phyloP scores from a whole-genome alignment of 2,888 invertebrate genomes.

The Hyppa rectilinea region DNA sequence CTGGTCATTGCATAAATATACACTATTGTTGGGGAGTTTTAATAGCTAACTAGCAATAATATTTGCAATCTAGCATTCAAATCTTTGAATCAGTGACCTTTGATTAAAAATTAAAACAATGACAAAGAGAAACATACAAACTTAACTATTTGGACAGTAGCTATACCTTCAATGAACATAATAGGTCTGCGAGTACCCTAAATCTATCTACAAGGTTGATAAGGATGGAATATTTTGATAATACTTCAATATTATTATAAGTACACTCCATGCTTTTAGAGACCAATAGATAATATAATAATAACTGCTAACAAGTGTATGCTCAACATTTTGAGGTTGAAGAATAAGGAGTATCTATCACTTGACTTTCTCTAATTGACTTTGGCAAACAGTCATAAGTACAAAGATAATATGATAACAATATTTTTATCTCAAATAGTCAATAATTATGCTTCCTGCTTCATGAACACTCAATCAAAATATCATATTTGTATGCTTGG shows the following conservation, averaged over 20 bases:
- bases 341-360: slow-evolving; percentile 12
- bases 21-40: not conserved
- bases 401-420: slow-evolving; percentile 13
- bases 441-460: slow-evolving; percentile 24
- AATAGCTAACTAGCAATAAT: not conserved
- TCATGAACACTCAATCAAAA: slow-evolving; percentile 9
- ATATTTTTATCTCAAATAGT: slow-evolving; percentile 9
- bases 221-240: slow-evolving; percentile 18
- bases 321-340: slow-evolving; percentile 24
- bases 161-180: not conserved
- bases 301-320: slow-evolving; percentile 34
- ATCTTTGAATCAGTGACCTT: not conserved
- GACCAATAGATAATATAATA: slow-evolving; percentile 27
- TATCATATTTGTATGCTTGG: slow-evolving; percentile 18
- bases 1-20: not conserved
- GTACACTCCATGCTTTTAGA: slow-evolving; percentile 20
- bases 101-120: not conserved
- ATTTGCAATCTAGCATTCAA: not conserved
- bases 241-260: slow-evolving; percentile 18
- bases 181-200: not conserved
- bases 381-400: slow-evolving; percentile 7
- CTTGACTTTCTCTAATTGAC: slow-evolving; percentile 27
- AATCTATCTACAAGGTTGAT: not conserved
- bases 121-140: not conserved
- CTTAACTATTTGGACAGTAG: not conserved